A percentile compares a stretch with the other conserved stretches of the same genome.
Conservation (phyloP, 1,140 invertebrate genomes). For the Globodera rostochiensis region DNA sequence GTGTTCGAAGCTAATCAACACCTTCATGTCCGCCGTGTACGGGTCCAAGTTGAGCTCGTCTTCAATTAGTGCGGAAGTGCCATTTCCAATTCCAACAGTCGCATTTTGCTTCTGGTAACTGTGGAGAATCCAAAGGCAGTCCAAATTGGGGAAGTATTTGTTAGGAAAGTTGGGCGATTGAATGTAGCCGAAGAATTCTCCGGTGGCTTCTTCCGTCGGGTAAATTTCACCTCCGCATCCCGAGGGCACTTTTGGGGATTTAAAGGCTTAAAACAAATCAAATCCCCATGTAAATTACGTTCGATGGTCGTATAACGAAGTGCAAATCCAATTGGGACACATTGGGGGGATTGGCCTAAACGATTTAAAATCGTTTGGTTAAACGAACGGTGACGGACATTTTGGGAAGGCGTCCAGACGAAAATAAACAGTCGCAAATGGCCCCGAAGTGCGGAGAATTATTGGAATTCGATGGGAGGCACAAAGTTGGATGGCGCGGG, state of each 20-base stretch:
- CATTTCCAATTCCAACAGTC: background rate
- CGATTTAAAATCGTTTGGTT: background rate
- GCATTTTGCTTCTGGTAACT: background rate
- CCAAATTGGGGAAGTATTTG: slow-evolving; percentile 58
- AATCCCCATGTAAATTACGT: slow-evolving; percentile 58
- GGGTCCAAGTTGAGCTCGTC: slow-evolving; percentile 1
- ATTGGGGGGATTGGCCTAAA: slow-evolving; percentile 15
- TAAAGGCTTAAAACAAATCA: background rate
- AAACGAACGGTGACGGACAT: background rate
- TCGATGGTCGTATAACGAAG: slow-evolving; percentile 65
- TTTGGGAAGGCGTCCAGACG: slow-evolving; percentile 10
- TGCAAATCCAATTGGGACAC: slow-evolving; percentile 52
- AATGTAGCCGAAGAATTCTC: slow-evolving; percentile 41
- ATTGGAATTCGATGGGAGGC: slow-evolving; percentile 5
- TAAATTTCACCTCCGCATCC: slow-evolving; percentile 51
- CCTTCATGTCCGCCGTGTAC: slow-evolving; percentile 31
- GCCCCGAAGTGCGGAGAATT: slow-evolving; percentile 34
- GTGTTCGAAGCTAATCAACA: slow-evolving; percentile 36
- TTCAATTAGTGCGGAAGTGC: background rate
- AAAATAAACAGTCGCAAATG: slow-evolving; percentile 36
- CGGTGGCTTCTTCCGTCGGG: slow-evolving; percentile 30
- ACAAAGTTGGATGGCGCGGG: slow-evolving; percentile 25
- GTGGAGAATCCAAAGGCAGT: slow-evolving; percentile 67
- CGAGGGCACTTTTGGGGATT: slow-evolving; percentile 58
- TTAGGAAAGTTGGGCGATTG: slow-evolving; percentile 62